Percentiles rank a stretch among this genome's conserved stretches.
Evolutionary conservation across 1,140 invertebrate species (phyloP).

Genomic region (Microplitis demolitor): DNA sequence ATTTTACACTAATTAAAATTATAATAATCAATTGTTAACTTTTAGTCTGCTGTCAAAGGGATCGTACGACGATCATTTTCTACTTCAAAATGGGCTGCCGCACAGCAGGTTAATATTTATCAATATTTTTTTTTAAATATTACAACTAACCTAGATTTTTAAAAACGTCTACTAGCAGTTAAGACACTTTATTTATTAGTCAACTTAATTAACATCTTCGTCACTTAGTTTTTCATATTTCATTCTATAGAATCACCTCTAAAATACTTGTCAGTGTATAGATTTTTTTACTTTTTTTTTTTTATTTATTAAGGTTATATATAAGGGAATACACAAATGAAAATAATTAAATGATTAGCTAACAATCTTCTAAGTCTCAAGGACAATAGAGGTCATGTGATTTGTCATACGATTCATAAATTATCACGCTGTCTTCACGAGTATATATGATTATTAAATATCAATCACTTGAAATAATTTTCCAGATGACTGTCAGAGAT

Average conservation of each 20-base stretch:
- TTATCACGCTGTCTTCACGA: not conserved
- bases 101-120: conserved; percentile 59
- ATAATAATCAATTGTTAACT: conserved; percentile 26
- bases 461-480: not conserved
- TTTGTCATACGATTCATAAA: conserved; percentile 1
- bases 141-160: conserved; percentile 11
- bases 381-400: conserved; percentile 47
- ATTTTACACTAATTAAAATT: conserved; percentile 6
- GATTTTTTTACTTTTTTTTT: not conserved
- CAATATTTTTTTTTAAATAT: not conserved
- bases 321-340: not conserved
- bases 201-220: no score
- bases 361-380: conserved; percentile 32
- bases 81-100: conserved; percentile 62
- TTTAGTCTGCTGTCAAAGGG: conserved; percentile 47
- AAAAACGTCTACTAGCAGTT: no score
- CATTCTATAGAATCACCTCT: not conserved
- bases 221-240: not conserved
- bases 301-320: not conserved
- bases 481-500: conserved; percentile 91
- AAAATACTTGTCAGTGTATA: not conserved
- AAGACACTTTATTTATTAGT: no score
- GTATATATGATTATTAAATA: not conserved
- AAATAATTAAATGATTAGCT: conserved; percentile 21
- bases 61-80: conserved; percentile 63